Evolutionary conservation across 2,797 vertebrate species (phyloP).

Genomic region (Tauraco hartlaubi): DNA sequence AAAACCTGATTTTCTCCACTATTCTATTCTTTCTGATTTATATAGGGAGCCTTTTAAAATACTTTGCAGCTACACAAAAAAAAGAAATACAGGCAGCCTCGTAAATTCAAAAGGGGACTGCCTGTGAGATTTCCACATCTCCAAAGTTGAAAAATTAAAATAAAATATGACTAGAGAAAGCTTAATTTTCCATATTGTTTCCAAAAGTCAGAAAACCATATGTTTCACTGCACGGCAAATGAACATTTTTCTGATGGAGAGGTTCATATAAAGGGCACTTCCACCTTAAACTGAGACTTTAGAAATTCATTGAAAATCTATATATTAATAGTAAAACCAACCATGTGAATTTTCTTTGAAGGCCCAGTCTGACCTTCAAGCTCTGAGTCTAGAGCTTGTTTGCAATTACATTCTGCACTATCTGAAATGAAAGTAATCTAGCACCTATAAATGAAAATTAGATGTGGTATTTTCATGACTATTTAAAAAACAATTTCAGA

Average conservation of each 20-base stretch:
- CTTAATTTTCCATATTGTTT: constrained; percentile 34
- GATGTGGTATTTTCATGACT: background rate
- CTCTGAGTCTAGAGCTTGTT: constrained; percentile 19
- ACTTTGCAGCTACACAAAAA: background rate
- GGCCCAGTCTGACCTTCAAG: constrained; percentile 22
- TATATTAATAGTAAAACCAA: constrained; percentile 56
- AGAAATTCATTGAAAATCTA: constrained; percentile 53
- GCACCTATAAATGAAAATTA: constrained; percentile 2
- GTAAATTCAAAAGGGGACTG: background rate
- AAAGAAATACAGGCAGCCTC: background rate
- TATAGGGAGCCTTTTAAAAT: background rate
- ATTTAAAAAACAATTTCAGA: background rate
- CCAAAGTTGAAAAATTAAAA: constrained; percentile 47
- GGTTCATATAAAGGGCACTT: constrained; percentile 18
- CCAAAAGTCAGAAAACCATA: constrained; percentile 50
- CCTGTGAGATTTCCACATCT: background rate
- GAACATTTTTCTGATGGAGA: constrained; percentile 3
- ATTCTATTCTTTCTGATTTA: constrained; percentile 10
- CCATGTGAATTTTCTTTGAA: constrained; percentile 43
- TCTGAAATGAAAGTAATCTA: background rate
- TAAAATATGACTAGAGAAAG: constrained; percentile 43
- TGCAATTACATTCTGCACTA: constrained; percentile 21
- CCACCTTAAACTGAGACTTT: constrained; percentile 5
- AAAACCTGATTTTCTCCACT: background rate
- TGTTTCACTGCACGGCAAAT: background rate